Conservation (phyloP, 2,113 vertebrate genomes). For the Phoenicopterus ruber region DNA sequence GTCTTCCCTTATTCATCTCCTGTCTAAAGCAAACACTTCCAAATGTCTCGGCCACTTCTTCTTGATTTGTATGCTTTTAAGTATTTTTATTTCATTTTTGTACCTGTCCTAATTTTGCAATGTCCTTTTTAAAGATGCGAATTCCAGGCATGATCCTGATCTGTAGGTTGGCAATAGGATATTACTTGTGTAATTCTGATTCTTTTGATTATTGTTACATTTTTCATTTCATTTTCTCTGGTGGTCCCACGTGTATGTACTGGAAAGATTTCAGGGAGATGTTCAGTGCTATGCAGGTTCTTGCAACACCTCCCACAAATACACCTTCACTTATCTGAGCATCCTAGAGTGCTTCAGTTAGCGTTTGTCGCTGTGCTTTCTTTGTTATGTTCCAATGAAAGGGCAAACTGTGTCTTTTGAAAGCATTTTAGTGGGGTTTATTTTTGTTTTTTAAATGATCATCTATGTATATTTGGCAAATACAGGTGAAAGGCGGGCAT, state of each 20-base stretch:
- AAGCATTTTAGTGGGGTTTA: neutral
- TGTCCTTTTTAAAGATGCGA: neutral
- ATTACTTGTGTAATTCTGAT: neutral
- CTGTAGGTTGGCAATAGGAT: neutral
- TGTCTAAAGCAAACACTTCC: neutral
- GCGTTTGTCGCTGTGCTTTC: neutral
- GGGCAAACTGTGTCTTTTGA: neutral
- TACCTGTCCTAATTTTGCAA: neutral
- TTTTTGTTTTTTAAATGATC: neutral
- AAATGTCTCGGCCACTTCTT: neutral
- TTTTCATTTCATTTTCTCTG: neutral
- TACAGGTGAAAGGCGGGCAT: neutral
- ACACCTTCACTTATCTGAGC: neutral
- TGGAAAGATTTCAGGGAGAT: neutral
- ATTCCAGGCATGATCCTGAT: neutral
- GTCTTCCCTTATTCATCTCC: neutral
- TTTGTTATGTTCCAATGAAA: neutral
- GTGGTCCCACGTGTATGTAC: neutral
- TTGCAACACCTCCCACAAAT: neutral
- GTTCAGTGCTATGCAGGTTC: neutral
- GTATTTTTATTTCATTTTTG: neutral
- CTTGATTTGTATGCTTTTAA: neutral
- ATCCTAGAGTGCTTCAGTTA: neutral
- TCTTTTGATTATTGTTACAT: neutral
- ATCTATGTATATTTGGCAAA: rapidly evolving